Evolutionary conservation across 2,797 vertebrate species (phyloP), one percentile per base, ranked within the genome.

Genomic region (Xenentodon cancila): DNA sequence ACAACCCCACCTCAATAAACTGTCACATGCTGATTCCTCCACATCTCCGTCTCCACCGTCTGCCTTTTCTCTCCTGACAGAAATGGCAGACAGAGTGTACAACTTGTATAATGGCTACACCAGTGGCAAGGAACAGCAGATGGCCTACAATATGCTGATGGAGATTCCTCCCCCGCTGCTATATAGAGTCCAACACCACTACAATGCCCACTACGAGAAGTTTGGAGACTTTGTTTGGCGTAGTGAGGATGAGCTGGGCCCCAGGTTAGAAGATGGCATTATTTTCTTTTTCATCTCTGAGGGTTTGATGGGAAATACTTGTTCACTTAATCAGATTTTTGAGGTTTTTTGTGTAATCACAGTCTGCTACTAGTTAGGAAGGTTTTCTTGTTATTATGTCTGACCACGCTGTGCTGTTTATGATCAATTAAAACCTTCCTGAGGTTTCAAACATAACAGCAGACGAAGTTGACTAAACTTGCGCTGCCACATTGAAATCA

Each of bases 181-280:
- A 0, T 96, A 96, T 79, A 92, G 97, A n/a, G 94, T 98, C 37
- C 96, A 98, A 84, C 95, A 99, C 76, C 97, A 99, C 88, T 99
- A 99, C 93, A 97, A 99, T 68, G 95, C 96, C 8, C 97, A 98
- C 88, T 99, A 99, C 0, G 97, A 99, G 87, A 99, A 99, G 86
- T 99, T 99, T n/a, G 97, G 97, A 3, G 97, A 99, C 88, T 99
- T 99, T 0, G 96, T 98, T 34, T 99, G 97, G 97, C 94, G 97
- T 50, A 99, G 96, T 1, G 97, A 99, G 82, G 97, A 99, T 0
- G 97, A 99, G 79, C 94, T 99, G 9, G 97, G 97, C 20, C 97
- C 97, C 81, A 96, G 97, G 97, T 99, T 91, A 81, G 84, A 70
- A 21, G 46, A 44, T 1, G 17, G 5, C 40, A 25, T 0, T 1